phyloP scores from a whole-genome alignment of 2,888 invertebrate genomes.

The Lasioglossum oenotherae region DNA sequence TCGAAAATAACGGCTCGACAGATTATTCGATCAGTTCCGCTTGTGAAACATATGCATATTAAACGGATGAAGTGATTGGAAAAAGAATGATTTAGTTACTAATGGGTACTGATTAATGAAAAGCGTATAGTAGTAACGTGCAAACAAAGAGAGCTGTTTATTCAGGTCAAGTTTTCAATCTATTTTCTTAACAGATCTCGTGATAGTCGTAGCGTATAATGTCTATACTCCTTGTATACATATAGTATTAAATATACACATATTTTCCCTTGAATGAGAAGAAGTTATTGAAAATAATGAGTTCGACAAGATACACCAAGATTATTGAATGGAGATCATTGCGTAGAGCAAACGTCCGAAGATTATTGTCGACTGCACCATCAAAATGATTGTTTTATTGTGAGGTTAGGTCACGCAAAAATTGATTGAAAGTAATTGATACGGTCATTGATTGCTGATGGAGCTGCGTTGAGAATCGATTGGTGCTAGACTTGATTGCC shows the following conservation, averaged over 20 bases:
- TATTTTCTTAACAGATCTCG: no score
- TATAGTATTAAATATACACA: no score
- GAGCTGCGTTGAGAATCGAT: not conserved
- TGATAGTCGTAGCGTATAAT: no score
- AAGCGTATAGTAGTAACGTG: not conserved
- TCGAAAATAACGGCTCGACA: slow-evolving; percentile 16
- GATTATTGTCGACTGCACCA: not conserved
- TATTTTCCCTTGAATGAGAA: no score
- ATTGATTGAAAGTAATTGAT: not conserved
- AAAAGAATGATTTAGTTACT: not conserved
- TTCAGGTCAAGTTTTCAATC: no score
- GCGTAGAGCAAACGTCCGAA: not conserved
- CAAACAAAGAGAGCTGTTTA: not conserved
- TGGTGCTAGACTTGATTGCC: not conserved
- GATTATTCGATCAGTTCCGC: not conserved
- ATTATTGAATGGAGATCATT: not conserved
- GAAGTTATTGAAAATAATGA: not conserved
- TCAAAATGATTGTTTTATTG: not conserved
- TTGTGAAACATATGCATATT: not conserved
- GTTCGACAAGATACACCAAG: not conserved
- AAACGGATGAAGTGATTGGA: not conserved
- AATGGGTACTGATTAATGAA: not conserved
- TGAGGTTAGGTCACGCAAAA: not conserved
- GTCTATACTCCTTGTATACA: no score
- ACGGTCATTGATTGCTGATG: not conserved